Base-by-base conservation (phyloP, 2,113 vertebrate genomes). In the Chelonoidis abingdonii region DNA sequence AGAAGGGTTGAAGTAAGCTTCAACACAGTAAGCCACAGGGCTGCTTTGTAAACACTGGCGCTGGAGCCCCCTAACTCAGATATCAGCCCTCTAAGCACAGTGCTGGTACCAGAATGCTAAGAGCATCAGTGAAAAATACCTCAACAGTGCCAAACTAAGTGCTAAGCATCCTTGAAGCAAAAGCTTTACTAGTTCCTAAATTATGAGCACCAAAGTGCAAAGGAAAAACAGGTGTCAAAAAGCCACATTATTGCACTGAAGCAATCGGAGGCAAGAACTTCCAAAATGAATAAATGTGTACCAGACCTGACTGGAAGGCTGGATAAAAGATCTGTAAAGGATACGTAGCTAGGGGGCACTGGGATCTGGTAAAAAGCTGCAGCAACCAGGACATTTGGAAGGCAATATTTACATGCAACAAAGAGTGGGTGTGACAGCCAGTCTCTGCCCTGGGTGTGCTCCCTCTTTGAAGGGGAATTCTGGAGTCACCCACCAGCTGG, bases 111-210 rank as follows among this genome's bases (percentile, higher is more conserved):
- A 38, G 82, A 59, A 81, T 5, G 88, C 9, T n/a, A 49, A 72
- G 57, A 89, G 27, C 13, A 44, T 4, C 35, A 82, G 10, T 31
- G 56, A 89, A 87, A 93, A 91, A 59, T 11, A 88, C 25, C 54
- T 54, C 57, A 52, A 80, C 92, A 56, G 50, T 50, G 41, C 69
- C 80, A 38, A 59, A 31, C 35, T 81, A 88, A 69, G 86, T 93
- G 86, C 88, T 93, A 84, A 78, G 35, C 84, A 87, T 83, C 52
- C 82, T 80, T 53, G 91, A 89, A 80, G 81, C 47, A 91, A 84
- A 75, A 85, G 41, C 35, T 83, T 27, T 16, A 50, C 75, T 53
- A 65, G 83, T 62, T 88, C 31, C 62, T 80, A 52, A 24, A 75
- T 52, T 6, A 80, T 84, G 1, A 27, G 78, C 35, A 75, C 10